A percentile compares a stretch with the other conserved stretches of the same genome.
Evolutionary conservation across 2,113 vertebrate genomes (phyloP).

Genomic region (Thunnus maccoyii): DNA sequence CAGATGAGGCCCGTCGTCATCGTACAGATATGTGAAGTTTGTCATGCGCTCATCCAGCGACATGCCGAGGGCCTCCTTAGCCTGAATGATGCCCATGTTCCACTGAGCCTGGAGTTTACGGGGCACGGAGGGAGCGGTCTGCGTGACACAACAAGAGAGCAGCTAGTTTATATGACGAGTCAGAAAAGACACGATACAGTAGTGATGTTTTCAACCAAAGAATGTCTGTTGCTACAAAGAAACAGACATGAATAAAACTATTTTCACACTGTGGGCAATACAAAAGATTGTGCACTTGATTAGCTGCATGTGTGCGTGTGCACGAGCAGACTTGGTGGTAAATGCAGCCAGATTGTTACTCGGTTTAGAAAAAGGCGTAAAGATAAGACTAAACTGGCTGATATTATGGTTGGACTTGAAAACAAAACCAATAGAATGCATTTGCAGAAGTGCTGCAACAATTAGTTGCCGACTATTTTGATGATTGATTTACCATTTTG

Average conservation of each 20-base stretch:
- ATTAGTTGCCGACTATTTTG: too few relatives aligned
- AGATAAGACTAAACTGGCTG: too few relatives aligned
- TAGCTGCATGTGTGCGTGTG: too few relatives aligned
- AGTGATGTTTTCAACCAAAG: not conserved
- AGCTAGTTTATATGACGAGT: not conserved
- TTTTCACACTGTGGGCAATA: not conserved
- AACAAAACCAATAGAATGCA: too few relatives aligned
- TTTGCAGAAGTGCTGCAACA: too few relatives aligned
- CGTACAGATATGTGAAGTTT: conserved; percentile 92
- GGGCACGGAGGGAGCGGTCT: conserved; percentile 88
- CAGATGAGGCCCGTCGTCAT: conserved; percentile 89
- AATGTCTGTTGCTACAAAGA: not conserved
- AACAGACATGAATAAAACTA: not conserved
- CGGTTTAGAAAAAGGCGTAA: too few relatives aligned
- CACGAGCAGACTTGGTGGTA: too few relatives aligned
- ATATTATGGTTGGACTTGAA: too few relatives aligned
- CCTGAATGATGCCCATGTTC: conserved; percentile 92
- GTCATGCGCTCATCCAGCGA: conserved; percentile 87
- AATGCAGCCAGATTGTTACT: too few relatives aligned
- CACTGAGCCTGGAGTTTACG: conserved; percentile 92
- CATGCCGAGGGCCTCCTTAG: conserved; percentile 89
- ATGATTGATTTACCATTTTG: too few relatives aligned
- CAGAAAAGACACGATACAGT: not conserved
- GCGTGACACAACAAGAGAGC: conserved; percentile 12
- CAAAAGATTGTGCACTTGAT: not conserved